Conservation (phyloP, 2,888 invertebrate genomes). For the Epistrophe eligans region DNA sequence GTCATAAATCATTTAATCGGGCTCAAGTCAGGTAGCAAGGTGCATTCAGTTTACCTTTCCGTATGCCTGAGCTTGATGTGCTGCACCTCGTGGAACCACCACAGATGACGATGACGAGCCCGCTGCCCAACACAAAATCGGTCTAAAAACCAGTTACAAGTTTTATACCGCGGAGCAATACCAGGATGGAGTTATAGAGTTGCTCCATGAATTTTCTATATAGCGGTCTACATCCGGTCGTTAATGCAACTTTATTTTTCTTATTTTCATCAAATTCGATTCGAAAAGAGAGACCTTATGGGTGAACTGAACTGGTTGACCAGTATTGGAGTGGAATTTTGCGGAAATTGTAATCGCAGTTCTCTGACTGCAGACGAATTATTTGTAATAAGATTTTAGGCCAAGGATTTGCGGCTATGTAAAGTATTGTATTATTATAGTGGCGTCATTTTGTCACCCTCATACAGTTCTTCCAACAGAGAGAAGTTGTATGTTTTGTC, state of each 20-base stretch:
- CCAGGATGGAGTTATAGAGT: constrained; percentile 67
- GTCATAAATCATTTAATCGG: constrained; percentile 74
- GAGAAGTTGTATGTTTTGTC: constrained; percentile 35
- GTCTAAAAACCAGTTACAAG: constrained; percentile 62
- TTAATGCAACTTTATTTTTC: constrained; percentile 59
- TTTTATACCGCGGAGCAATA: constrained; percentile 73
- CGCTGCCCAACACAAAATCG: constrained; percentile 43
- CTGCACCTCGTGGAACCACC: constrained; percentile 18
- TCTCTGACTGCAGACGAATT: constrained; percentile 35
- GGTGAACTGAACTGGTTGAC: constrained; percentile 55
- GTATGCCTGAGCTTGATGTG: constrained; percentile 21
- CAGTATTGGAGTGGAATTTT: constrained; percentile 33
- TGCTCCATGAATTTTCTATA: constrained; percentile 70
- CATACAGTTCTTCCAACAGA: constrained; percentile 43
- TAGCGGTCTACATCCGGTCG: constrained; percentile 74
- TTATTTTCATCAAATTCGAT: constrained; percentile 20
- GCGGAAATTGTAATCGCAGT: constrained; percentile 54
- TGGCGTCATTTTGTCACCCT: constrained; percentile 71
- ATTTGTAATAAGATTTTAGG: constrained; percentile 51
- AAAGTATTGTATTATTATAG: constrained; percentile 1
- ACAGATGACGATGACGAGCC: constrained; percentile 17
- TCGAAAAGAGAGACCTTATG: constrained; percentile 52
- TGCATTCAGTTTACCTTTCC: constrained; percentile 70
- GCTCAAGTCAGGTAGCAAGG: constrained; percentile 75
- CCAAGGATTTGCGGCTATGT: constrained; percentile 30